Base-by-base conservation (phyloP, 2,888 invertebrate genomes). In the Ichneumon xanthorius region DNA sequence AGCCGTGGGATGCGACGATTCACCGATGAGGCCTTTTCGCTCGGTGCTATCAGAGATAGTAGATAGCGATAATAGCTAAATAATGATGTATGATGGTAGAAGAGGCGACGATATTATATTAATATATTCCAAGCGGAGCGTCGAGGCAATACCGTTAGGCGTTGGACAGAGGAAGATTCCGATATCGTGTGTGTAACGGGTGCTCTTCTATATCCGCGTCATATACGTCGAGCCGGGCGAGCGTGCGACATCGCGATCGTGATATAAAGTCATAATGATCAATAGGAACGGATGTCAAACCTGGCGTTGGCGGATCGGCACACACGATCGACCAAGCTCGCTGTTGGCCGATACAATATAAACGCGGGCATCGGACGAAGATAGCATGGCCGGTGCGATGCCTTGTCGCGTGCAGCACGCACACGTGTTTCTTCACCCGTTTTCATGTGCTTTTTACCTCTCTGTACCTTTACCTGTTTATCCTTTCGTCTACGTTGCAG, bases 321-420 rank as follows among this genome's bases (percentile, higher is more conserved):
- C 53, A 77, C 77, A 67, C 65, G 67, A 77, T 67, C 70, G 11
- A 19, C 48, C 19, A 61, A 37, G 48, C 45, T 53, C 68, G 14
- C 19, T 61, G 71, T 79, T 67, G 33, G 72, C 72, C 76, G 58
- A 71, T 80, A 77, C 50, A 4, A 71, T 72, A 67, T 79, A 80
- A 58, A 77, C 45, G 67, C 40, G 53, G 55, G 40, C 22, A n/a
- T 30, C 50, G 48, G n/a, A 50, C 65, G 26, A 75, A 73, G 72
- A 82, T 87, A 83, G 86, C 87, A 71, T 83, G 86, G 68, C 67
- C 37, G 75, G 33, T 48, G 71, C 63, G 73, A 73, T 72, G 65
- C 70, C 67, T 80, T 67, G 83, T 87, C 82, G 87, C 86, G 87
- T 86, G 87, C 86, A 80, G 58, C 87, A 86, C 88, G 88, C 85